Evolutionary conservation across 2,113 vertebrate genomes (phyloP).

Genomic region (Ochotona curzoniae): DNA sequence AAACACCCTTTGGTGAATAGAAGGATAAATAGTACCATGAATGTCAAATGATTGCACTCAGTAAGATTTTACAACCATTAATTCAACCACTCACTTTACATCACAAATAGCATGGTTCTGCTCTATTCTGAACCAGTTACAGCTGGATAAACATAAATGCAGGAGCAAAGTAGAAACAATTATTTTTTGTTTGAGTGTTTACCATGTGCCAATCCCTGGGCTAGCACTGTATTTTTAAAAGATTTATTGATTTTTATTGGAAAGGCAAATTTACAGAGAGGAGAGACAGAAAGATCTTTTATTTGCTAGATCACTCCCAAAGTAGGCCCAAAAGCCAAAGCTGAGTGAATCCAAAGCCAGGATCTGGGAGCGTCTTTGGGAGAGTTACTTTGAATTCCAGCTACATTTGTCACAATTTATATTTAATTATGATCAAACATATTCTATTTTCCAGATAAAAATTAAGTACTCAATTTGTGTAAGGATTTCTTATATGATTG

Average conservation of each 20-base stretch:
- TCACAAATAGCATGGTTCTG: neutral
- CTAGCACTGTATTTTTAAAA: neutral
- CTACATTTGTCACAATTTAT: neutral
- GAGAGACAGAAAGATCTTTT: too few species aligned
- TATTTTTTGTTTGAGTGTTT: neutral
- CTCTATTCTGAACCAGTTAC: neutral
- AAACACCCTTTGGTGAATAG: conserved; percentile 40
- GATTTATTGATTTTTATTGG: too few species aligned
- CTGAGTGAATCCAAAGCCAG: too few species aligned
- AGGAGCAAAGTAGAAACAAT: neutral
- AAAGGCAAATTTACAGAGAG: too few species aligned
- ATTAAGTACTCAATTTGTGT: conserved; percentile 10
- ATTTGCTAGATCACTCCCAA: too few species aligned
- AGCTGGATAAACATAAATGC: neutral
- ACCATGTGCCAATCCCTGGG: neutral
- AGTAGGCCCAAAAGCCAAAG: too few species aligned
- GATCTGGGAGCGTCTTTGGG: too few species aligned
- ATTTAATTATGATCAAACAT: conserved; percentile 43
- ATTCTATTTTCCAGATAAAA: neutral
- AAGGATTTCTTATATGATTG: too few species aligned
- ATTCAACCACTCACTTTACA: conserved; percentile 15
- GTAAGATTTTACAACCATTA: conserved; percentile 52
- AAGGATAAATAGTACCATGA: conserved; percentile 62
- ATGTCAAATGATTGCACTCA: conserved; percentile 37
- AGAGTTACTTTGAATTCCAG: neutral